Percentiles rank a stretch among this genome's conserved stretches.
Conservation (phyloP, 2,113 vertebrate genomes). For the Nerophis ophidion region DNA sequence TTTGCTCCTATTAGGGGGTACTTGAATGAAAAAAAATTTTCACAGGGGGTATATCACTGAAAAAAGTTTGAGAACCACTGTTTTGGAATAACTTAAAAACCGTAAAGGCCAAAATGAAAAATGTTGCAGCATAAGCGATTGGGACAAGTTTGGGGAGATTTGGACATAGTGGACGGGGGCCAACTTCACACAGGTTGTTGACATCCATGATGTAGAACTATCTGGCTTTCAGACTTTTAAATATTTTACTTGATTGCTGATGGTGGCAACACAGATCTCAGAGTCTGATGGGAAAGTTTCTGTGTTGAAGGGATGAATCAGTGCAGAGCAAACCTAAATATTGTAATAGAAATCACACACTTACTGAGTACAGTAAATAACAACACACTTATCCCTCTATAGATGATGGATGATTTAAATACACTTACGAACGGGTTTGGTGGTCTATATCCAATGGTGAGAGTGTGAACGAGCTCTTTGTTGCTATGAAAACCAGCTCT, state of each 20-base stretch:
- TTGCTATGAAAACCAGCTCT: conserved; percentile 65
- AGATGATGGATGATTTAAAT: neutral
- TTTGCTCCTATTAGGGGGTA: no score
- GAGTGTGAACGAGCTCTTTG: conserved; percentile 72
- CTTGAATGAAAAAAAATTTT: no score
- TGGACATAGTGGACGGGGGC: no score
- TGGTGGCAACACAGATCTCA: conserved; percentile 72
- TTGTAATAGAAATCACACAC: neutral
- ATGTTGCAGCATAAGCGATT: no score
- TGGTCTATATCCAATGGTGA: conserved; percentile 73
- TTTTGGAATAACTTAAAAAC: no score
- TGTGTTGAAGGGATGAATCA: conserved; percentile 73
- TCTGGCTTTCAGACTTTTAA: neutral
- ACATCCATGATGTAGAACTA: neutral
- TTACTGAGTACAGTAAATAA: neutral
- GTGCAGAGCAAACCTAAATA: conserved; percentile 74
- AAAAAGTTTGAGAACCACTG: no score
- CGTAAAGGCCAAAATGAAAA: no score
- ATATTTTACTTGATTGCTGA: conserved; percentile 57
- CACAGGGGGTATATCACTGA: no score
- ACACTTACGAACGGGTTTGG: conserved; percentile 76
- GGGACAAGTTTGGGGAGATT: no score
- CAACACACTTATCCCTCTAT: neutral
- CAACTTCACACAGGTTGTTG: no score
- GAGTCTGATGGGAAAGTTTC: conserved; percentile 68